Base-by-base conservation (phyloP, 2,797 vertebrate genomes). In the Takifugu rubripes region DNA sequence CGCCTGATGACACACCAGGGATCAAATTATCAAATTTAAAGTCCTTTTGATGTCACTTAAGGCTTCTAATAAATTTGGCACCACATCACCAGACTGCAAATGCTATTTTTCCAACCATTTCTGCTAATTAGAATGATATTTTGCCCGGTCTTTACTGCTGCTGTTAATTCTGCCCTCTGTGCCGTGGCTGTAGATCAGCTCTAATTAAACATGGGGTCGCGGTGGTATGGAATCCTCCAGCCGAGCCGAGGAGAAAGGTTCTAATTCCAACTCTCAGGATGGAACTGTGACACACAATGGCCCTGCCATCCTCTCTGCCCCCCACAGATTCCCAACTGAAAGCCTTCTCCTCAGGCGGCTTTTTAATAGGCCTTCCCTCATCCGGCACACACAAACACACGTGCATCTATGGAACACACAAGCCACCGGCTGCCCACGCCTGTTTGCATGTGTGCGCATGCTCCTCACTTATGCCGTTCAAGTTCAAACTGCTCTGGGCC, bases 191-290 rank as follows among this genome's bases (percentile, higher is more conserved):
- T 3, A 61, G 75, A 75, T 78, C 71, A 45, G 70, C 70, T 84
- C 80, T 86, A 88, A 91, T 92, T 87, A 86, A 87, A 84, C 72
- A 79, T 17, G 42, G 77, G 77, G 87, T 92, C 78, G 77, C 73
- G 79, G 61, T 82, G 77, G 80, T 85, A 87, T 84, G 87, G 85
- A 83, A 68, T 84, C 82, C 85, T 83, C 84, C 81, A 86, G 81
- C 83, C 72, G 86, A 81, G 82, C 62, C 79, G 89, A 91, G 88
- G 80, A 89, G 89, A 91, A 92, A 88, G 83, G 76, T 75, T 87
- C 88, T 93, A 91, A 93, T 93, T 92, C 90, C 87, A 89, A 79
- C 85, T 88, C 82, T 78, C 75, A 74, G 87, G 84, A 74, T 78
- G 82, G 79, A 87, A 52, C 80, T 84, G 77, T 87, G 88, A 81